These are phyloP conservation scores for Agrochola litura DNA, from an alignment of 2,888 invertebrate species.

Conservation along the genomic window DNA sequence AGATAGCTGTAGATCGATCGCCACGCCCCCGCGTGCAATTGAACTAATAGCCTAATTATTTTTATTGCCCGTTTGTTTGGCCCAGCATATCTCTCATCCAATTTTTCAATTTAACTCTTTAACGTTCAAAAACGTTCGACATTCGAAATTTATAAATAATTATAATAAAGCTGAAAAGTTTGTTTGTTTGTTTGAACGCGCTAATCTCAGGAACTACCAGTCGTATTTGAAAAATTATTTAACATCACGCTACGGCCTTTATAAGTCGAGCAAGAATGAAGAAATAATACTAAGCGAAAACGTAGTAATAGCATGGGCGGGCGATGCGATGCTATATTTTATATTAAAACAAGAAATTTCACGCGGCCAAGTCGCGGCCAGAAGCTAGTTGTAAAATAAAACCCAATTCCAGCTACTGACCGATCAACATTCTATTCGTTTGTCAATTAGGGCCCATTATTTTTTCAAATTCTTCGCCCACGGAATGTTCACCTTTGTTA, in stretches of 20 bases:
- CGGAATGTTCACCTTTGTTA: constrained; percentile 46
- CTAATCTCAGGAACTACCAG: too few species aligned
- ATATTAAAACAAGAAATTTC: too few species aligned
- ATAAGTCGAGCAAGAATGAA: too few species aligned
- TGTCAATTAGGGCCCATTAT: constrained; percentile 47
- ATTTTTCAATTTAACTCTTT: constrained; percentile 80
- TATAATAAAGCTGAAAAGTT: neutral
- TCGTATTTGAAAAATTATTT: too few species aligned
- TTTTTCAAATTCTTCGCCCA: constrained; percentile 48
- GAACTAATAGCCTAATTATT: constrained; percentile 88
- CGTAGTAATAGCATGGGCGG: too few species aligned
- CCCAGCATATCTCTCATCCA: constrained; percentile 77
- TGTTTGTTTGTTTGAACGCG: too few species aligned
- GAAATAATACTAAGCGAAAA: too few species aligned
- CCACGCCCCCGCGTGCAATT: constrained; percentile 82
- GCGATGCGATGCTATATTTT: too few species aligned
- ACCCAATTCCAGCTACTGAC: constrained; percentile 36
- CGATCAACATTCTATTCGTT: constrained; percentile 47
- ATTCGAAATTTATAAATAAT: constrained; percentile 27
- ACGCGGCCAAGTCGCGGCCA: too few species aligned
- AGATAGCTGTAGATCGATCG: constrained; percentile 77
- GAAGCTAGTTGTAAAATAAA: constrained; percentile 35
- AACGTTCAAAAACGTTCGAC: constrained; percentile 36
- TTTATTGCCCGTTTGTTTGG: constrained; percentile 88
- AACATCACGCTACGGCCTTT: too few species aligned